A percentile compares a stretch with the other conserved stretches of the same genome.
Conservation (phyloP, 2,888 invertebrate species). For the Brenthis daphne region DNA sequence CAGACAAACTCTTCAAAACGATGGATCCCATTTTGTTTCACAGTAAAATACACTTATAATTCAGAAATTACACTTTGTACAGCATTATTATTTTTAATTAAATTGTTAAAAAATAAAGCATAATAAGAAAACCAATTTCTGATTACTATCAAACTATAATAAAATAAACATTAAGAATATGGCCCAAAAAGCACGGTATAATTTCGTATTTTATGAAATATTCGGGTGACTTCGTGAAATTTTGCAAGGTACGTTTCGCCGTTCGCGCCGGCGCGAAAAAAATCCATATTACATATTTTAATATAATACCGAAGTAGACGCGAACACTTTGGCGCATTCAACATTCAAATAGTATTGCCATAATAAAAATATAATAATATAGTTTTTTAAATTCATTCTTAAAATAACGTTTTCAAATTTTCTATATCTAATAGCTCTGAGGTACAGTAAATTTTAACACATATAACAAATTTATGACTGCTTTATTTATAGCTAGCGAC, state of each 20-base stretch:
- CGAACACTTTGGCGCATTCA: constrained; percentile 25
- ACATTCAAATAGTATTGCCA: constrained; percentile 21
- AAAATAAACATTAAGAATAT: constrained; percentile 5
- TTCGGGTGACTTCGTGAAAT: constrained; percentile 15
- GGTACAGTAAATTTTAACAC: too few relatives aligned
- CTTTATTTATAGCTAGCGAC: too few relatives aligned
- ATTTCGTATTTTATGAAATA: constrained; percentile 24
- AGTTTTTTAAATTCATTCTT: neutral
- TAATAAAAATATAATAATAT: constrained; percentile 9
- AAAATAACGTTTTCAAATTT: too few relatives aligned
- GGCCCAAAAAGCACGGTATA: constrained; percentile 15
- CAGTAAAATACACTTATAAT: constrained; percentile 6
- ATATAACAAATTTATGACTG: too few relatives aligned
- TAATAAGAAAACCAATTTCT: neutral
- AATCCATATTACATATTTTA: constrained; percentile 61
- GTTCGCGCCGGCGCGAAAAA: constrained; percentile 80
- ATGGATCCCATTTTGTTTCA: constrained; percentile 82
- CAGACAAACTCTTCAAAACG: constrained; percentile 94
- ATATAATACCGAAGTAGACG: constrained; percentile 28
- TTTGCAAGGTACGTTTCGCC: constrained; percentile 35
- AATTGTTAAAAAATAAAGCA: neutral
- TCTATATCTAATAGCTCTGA: too few relatives aligned
- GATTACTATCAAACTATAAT: neutral
- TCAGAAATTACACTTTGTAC: constrained; percentile 11
- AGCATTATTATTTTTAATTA: constrained; percentile 3